Conservation (phyloP, 2,113 vertebrate genomes). For the Eublepharis macularius region DNA sequence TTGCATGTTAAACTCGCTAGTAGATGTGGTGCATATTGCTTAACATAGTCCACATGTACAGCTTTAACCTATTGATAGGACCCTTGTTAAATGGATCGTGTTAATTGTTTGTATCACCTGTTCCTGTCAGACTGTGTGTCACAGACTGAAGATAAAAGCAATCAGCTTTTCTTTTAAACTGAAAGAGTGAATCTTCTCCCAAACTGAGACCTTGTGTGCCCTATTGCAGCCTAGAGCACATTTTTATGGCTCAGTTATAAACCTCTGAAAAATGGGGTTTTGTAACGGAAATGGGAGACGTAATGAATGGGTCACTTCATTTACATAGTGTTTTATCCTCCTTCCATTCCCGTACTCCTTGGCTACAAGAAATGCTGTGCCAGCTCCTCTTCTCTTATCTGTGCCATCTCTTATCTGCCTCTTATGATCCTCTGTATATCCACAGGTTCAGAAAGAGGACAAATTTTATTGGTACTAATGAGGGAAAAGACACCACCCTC, state of each 20-base stretch:
- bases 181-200: conserved; percentile 44
- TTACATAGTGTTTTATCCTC: conserved; percentile 49
- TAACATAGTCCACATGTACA: conserved; percentile 7
- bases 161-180: conserved; percentile 54
- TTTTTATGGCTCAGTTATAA: conserved; percentile 27
- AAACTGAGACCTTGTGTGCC: conserved; percentile 54
- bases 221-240: conserved; percentile 42
- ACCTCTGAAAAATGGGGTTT: conserved; percentile 32
- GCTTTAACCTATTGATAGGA: too few species aligned
- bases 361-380: too few species aligned
- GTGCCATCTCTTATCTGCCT: conserved; percentile 28
- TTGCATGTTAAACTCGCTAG: conserved; percentile 43
- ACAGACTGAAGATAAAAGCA: conserved; percentile 48
- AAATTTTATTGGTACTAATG: conserved; percentile 54
- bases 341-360: background rate
- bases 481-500: conserved; percentile 47
- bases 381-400: conserved; percentile 36
- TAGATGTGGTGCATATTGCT: background rate
- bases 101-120: too few species aligned
- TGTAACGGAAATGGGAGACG: conserved; percentile 37
- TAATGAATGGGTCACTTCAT: conserved; percentile 36
- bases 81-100: too few species aligned
- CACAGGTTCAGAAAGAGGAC: conserved; percentile 52
- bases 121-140: too few species aligned
- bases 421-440: conserved; percentile 30